Percentiles rank a stretch among this genome's conserved stretches.
Evolutionary conservation across 2,113 vertebrate genomes (phyloP).

Genomic region (Arvicanthis niloticus): DNA sequence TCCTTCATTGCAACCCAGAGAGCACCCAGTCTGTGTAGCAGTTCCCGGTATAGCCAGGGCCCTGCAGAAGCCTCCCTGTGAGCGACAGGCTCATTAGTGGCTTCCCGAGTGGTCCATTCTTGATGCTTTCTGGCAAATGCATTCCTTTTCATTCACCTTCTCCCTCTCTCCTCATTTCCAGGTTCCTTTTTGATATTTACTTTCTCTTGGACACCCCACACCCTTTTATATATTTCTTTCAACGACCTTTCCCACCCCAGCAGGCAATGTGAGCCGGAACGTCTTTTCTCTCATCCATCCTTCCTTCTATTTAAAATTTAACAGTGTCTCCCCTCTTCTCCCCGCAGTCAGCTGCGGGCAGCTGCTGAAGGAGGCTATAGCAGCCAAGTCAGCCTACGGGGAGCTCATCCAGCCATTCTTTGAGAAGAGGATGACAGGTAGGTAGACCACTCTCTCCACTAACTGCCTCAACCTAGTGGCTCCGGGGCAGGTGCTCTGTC

Average conservation of each 20-base stretch:
- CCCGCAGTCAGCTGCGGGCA: constrained; percentile 92
- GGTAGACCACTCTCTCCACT: constrained; percentile 72
- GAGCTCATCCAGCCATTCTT: constrained; percentile 89
- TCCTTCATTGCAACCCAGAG: background rate
- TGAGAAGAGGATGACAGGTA: constrained; percentile 89
- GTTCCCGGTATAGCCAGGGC: constrained; percentile 47
- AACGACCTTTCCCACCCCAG: constrained; percentile 71
- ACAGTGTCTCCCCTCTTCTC: constrained; percentile 81
- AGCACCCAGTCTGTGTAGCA: background rate
- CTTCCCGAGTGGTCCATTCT: constrained; percentile 53
- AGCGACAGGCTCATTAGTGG: constrained; percentile 55
- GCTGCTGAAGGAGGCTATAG: constrained; percentile 91
- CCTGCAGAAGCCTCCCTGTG: constrained; percentile 56
- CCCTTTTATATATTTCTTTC: constrained; percentile 79
- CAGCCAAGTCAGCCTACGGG: constrained; percentile 88
- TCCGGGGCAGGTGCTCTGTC: background rate
- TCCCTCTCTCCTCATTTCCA: background rate
- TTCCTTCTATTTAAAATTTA: constrained; percentile 86
- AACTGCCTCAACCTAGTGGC: background rate
- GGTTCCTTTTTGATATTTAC: constrained; percentile 58
- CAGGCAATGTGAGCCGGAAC: constrained; percentile 54
- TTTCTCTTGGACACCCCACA: constrained; percentile 51
- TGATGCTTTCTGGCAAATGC: constrained; percentile 72
- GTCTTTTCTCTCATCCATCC: constrained; percentile 52
- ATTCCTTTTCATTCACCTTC: constrained; percentile 68